Percentiles rank a stretch among this genome's conserved stretches.
Evolutionary conservation across 1,140 invertebrate genomes (phyloP).

Genomic region (Megathymus violae): DNA sequence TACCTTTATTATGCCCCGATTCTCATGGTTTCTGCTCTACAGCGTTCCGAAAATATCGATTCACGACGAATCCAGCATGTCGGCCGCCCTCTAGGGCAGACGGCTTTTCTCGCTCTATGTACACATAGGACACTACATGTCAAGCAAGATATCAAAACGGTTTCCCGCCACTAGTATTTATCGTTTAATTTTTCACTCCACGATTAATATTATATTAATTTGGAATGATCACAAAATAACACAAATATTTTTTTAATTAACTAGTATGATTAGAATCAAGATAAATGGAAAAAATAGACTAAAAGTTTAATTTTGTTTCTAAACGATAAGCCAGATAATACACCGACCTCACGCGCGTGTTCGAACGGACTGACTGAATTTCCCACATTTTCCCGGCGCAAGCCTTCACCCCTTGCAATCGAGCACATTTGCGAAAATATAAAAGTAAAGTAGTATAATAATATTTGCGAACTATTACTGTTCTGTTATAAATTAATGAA

Average conservation of each 20-base stretch:
- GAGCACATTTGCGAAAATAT: conserved; percentile 75
- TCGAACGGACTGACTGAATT: conserved; percentile 79
- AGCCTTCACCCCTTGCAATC: conserved; percentile 82
- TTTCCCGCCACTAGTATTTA: conserved; percentile 82
- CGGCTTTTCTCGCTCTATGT: conserved; percentile 77
- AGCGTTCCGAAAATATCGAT: conserved; percentile 82
- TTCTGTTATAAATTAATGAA: background rate
- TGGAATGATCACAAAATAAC: conserved; percentile 17
- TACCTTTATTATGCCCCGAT: conserved; percentile 79
- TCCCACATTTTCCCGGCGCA: conserved; percentile 81
- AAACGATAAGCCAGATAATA: conserved; percentile 47
- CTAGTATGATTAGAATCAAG: conserved; percentile 44
- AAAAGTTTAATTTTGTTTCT: conserved; percentile 70
- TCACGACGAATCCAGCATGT: conserved; percentile 82
- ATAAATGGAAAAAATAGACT: conserved; percentile 65
- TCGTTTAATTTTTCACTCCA: conserved; percentile 57
- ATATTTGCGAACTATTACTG: background rate
- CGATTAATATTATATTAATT: conserved; percentile 34
- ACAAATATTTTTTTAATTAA: conserved; percentile 41
- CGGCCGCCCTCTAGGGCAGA: conserved; percentile 81
- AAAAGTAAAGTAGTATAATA: conserved; percentile 59
- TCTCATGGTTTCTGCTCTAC: conserved; percentile 77
- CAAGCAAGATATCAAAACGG: conserved; percentile 81
- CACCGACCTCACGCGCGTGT: conserved; percentile 64
- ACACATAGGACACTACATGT: conserved; percentile 83